Percentiles rank a stretch among this genome's conserved stretches.
phyloP scores from a whole-genome alignment of 2,888 invertebrate species.

The Synergus laeviventris region DNA sequence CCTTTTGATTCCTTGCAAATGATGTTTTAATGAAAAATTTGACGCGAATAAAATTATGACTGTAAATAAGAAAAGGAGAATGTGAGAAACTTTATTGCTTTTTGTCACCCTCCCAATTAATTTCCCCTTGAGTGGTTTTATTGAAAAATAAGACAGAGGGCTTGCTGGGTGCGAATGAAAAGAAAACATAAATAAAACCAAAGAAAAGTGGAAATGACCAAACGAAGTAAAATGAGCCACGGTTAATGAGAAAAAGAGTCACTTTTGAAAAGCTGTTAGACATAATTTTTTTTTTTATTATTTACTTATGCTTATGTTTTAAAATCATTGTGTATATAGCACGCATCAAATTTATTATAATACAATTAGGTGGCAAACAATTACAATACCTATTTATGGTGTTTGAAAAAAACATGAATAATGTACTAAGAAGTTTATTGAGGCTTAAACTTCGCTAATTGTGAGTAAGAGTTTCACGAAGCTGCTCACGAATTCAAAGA shows the following conservation, averaged over 20 bases:
- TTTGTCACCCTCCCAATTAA: constrained; percentile 25
- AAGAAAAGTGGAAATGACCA: constrained; percentile 47
- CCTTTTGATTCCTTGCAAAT: not conserved
- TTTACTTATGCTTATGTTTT: too few species aligned
- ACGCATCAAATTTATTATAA: too few species aligned
- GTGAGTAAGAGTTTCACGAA: constrained; percentile 47
- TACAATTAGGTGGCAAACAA: too few species aligned
- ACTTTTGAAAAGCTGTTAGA: constrained; percentile 38
- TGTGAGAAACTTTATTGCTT: constrained; percentile 30
- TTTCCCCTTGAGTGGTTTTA: not conserved
- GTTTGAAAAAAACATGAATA: too few species aligned
- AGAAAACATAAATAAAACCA: constrained; percentile 68
- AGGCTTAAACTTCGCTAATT: constrained; percentile 40
- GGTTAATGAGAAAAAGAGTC: constrained; percentile 67
- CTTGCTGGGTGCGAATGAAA: constrained; percentile 64
- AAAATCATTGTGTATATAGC: too few species aligned
- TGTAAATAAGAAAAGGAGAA: constrained; percentile 25
- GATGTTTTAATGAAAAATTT: not conserved
- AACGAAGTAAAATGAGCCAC: constrained; percentile 43
- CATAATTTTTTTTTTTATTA: too few species aligned
- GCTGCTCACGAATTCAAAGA: constrained; percentile 39
- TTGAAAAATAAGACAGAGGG: constrained; percentile 42
- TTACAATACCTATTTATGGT: too few species aligned
- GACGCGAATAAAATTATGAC: not conserved
- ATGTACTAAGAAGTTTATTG: not conserved